These are phyloP conservation scores for Agrilus mali DNA, from an alignment of 2,888 invertebrate species.

Conservation along the genomic window DNA sequence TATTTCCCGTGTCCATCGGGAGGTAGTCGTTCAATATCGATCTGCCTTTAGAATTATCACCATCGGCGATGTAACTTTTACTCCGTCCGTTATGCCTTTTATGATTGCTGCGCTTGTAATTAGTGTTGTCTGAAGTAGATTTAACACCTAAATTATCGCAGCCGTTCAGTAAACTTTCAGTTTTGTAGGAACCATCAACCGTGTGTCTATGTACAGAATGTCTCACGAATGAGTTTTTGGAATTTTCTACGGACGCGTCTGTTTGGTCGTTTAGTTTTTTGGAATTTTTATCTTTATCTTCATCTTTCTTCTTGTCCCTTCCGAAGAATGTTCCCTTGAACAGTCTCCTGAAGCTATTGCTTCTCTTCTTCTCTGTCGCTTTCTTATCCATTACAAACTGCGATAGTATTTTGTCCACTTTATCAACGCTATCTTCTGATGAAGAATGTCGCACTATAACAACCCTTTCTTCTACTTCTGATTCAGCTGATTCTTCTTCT, in stretches of 20 bases:
- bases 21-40: slow-evolving; percentile 18
- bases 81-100: neutral
- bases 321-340: slow-evolving; percentile 25
- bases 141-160: too few species aligned
- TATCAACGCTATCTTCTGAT: slow-evolving; percentile 26
- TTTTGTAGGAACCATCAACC: slow-evolving; percentile 7
- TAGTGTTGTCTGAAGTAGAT: neutral
- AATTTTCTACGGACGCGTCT: slow-evolving; percentile 26
- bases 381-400: slow-evolving; percentile 26
- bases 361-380: slow-evolving; percentile 27
- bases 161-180: too few species aligned
- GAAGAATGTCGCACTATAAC: slow-evolving; percentile 19
- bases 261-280: slow-evolving; percentile 23
- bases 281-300: slow-evolving; percentile 18
- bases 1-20: slow-evolving; percentile 20
- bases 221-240: slow-evolving; percentile 24
- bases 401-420: slow-evolving; percentile 23
- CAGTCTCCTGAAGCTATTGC: slow-evolving; percentile 26
- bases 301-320: slow-evolving; percentile 30
- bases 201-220: slow-evolving; percentile 23
- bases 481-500: too few species aligned
- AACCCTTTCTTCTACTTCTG: slow-evolving; percentile 16
- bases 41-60: neutral
- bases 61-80: too few species aligned
- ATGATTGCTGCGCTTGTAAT: neutral